These are phyloP conservation scores for Leptopilina syphax DNA, from an alignment of 2,888 invertebrate species.

Conservation along the genomic window DNA sequence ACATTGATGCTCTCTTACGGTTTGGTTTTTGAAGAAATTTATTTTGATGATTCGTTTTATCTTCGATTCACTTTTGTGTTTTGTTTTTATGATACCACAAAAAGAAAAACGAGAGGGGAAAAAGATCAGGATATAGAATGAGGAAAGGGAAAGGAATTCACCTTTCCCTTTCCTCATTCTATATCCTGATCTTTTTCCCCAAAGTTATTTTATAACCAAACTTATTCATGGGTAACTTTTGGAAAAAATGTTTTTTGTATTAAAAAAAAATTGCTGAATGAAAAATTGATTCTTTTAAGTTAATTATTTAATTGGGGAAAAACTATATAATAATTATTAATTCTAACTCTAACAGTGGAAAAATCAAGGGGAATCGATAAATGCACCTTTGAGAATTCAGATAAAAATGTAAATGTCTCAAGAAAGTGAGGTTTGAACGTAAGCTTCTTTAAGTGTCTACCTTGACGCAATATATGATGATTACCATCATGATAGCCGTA, in stretches of 20 bases:
- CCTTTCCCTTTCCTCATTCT: too few relatives aligned
- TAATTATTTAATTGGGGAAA: too few relatives aligned
- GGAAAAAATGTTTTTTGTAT: too few relatives aligned
- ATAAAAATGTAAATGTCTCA: slow-evolving; percentile 3
- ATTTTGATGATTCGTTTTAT: slow-evolving; percentile 51
- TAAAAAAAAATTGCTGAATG: too few relatives aligned
- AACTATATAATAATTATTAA: too few relatives aligned
- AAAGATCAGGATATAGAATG: background rate
- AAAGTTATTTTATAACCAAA: background rate
- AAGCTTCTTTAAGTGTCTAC: slow-evolving; percentile 17
- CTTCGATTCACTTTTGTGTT: slow-evolving; percentile 18
- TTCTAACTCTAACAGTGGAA: too few relatives aligned
- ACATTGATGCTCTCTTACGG: background rate
- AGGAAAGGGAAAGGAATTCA: background rate
- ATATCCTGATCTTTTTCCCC: too few relatives aligned
- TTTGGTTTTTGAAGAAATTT: slow-evolving; percentile 40
- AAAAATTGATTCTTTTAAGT: too few relatives aligned
- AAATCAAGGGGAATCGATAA: too few relatives aligned
- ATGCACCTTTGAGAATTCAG: too few relatives aligned
- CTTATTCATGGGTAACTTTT: too few relatives aligned
- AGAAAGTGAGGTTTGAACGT: slow-evolving; percentile 2
- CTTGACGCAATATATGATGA: slow-evolving; percentile 37
- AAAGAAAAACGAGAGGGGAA: background rate
- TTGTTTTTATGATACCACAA: slow-evolving; percentile 26
- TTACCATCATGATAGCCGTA: slow-evolving; percentile 37